phyloP scores from a whole-genome alignment of 2,113 vertebrate species.

The Pholis gunnellus region DNA sequence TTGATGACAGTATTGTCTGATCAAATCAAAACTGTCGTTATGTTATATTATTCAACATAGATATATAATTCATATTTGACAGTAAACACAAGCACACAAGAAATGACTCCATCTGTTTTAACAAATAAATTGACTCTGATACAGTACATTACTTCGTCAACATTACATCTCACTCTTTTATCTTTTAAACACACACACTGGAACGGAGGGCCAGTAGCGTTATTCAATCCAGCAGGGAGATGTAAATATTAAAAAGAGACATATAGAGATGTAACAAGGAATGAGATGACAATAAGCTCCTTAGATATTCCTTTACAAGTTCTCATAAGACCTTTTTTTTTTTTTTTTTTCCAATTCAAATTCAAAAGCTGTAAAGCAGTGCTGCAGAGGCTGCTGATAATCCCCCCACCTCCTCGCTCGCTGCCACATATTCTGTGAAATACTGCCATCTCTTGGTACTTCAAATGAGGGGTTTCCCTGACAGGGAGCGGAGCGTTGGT shows the following conservation, averaged over 20 bases:
- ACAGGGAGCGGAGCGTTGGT: conserved; percentile 8
- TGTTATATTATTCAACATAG: background rate
- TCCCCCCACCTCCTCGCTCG: conserved; percentile 24
- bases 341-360: conserved; percentile 65
- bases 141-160: conserved; percentile 61
- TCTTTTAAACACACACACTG: conserved; percentile 69
- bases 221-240: conserved; percentile 63
- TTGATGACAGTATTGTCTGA: conserved; percentile 1
- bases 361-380: conserved; percentile 72
- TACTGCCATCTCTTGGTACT: conserved; percentile 94
- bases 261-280: conserved; percentile 66
- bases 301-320: conserved; percentile 76
- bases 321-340: conserved; percentile 63
- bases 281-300: conserved; percentile 66
- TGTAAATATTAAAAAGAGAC: conserved; percentile 68
- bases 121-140: conserved; percentile 56
- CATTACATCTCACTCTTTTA: conserved; percentile 66
- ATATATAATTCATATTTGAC: background rate
- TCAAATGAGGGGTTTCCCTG: background rate
- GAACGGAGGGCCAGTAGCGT: conserved; percentile 53
- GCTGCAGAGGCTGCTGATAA: conserved; percentile 61
- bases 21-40: background rate
- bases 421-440: conserved; percentile 89
- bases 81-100: background rate
- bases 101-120: conserved; percentile 51